Percentiles rank a stretch among this genome's conserved stretches.
Conservation (phyloP, 2,797 vertebrate species). For the Harpagifer antarcticus region DNA sequence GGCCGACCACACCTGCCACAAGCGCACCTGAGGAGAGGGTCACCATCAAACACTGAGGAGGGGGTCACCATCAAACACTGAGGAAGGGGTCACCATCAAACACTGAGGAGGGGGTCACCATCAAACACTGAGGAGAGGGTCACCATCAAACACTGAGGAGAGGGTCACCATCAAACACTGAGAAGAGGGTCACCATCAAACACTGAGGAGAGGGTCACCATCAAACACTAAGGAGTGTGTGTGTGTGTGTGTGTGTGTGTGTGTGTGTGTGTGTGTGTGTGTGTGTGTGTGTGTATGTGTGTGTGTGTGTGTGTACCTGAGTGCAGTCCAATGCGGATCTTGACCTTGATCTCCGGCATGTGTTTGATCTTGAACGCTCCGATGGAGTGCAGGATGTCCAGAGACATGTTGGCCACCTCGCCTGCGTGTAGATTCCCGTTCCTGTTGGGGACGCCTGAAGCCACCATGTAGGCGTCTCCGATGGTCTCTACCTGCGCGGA, state of each 20-base stretch:
- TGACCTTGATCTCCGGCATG: conserved; percentile 91
- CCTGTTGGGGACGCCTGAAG: conserved; percentile 90
- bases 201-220: too few relatives aligned
- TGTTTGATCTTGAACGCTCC: conserved; percentile 91
- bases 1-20: conserved; percentile 91
- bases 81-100: too few relatives aligned
- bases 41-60: background rate
- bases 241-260: too few relatives aligned
- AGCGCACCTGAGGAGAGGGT: conserved; percentile 81
- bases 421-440: conserved; percentile 90
- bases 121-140: too few relatives aligned
- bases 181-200: too few relatives aligned
- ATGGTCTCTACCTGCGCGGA: conserved; percentile 89
- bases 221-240: too few relatives aligned
- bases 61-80: too few relatives aligned
- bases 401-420: conserved; percentile 92
- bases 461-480: conserved; percentile 93
- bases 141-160: too few relatives aligned
- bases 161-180: too few relatives aligned
- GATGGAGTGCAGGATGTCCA: conserved; percentile 91
- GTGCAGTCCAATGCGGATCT: conserved; percentile 92
- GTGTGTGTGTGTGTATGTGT: background rate
- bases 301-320: conserved; percentile 82
- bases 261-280: background rate
- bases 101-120: too few relatives aligned